These are phyloP conservation scores for Semnornis frantzii DNA, from an alignment of 2,113 vertebrate species.

Conservation along the genomic window DNA sequence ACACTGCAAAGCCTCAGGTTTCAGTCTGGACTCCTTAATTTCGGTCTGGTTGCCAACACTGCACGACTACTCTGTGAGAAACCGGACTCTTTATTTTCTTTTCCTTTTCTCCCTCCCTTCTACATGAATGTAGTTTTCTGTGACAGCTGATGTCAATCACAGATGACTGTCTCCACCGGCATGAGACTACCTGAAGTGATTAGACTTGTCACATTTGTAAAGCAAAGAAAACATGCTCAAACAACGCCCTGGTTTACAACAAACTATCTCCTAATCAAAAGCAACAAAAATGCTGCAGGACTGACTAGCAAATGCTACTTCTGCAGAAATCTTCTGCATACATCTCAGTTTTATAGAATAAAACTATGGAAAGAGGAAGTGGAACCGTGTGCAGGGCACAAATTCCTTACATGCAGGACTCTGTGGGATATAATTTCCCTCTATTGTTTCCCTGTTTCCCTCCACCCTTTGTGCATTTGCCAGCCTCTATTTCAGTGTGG, in stretches of 20 bases:
- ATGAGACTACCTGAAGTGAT: slow-evolving; percentile 9
- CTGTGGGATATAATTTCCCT: background rate
- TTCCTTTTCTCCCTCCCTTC: background rate
- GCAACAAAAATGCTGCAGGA: background rate
- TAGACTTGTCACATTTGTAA: background rate
- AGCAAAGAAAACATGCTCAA: background rate
- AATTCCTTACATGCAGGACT: background rate
- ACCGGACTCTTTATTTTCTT: background rate
- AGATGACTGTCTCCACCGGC: background rate
- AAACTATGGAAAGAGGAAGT: background rate
- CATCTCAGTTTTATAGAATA: background rate
- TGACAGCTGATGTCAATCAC: background rate
- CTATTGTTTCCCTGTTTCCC: slow-evolving; percentile 43
- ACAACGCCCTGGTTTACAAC: background rate
- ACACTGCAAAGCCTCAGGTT: background rate
- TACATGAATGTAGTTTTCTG: background rate
- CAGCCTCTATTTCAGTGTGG: slow-evolving; percentile 18
- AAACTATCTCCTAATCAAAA: background rate
- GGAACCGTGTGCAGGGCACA: background rate
- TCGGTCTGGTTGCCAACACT: background rate
- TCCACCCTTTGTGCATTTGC: slow-evolving; percentile 31
- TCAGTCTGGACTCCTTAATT: background rate
- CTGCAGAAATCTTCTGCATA: background rate
- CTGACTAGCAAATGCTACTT: background rate
- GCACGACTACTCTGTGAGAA: background rate